Evolutionary conservation across 2,113 vertebrate species (phyloP).

Genomic region (Sclerurus mexicanus): DNA sequence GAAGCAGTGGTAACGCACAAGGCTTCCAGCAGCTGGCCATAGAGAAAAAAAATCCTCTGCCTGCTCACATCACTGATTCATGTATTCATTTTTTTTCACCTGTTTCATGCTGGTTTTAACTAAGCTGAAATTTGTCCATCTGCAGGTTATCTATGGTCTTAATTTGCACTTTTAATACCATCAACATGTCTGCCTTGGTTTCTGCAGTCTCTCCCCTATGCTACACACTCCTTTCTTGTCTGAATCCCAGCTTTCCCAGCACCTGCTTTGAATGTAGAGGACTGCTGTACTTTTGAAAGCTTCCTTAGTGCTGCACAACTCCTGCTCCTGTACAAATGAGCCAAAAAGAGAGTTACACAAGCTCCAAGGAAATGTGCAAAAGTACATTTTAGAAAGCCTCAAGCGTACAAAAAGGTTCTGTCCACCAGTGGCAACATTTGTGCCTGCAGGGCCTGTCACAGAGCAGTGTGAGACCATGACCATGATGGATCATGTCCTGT

Average conservation of each 20-base stretch:
- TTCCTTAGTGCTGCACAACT: neutral
- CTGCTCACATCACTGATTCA: neutral
- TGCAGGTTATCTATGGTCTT: neutral
- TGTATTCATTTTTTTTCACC: neutral
- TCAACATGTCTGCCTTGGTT: neutral
- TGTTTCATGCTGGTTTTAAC: neutral
- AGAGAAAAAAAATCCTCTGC: neutral
- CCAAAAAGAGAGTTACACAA: no score
- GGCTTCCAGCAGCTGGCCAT: neutral
- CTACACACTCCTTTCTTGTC: neutral
- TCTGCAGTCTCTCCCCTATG: neutral
- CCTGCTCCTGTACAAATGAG: neutral
- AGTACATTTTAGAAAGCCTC: neutral
- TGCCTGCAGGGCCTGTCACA: neutral
- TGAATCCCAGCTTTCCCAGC: neutral
- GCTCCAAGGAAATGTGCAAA: neutral
- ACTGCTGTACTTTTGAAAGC: neutral
- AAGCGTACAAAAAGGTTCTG: neutral
- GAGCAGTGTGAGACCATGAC: accelerated
- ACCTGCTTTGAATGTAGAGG: neutral
- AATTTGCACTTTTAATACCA: neutral
- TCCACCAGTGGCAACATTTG: neutral
- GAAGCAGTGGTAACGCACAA: neutral
- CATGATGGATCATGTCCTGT: accelerated
- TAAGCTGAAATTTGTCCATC: neutral